phyloP scores from a whole-genome alignment of 2,888 invertebrate species.

The Lissocephala sabroskyi region DNA sequence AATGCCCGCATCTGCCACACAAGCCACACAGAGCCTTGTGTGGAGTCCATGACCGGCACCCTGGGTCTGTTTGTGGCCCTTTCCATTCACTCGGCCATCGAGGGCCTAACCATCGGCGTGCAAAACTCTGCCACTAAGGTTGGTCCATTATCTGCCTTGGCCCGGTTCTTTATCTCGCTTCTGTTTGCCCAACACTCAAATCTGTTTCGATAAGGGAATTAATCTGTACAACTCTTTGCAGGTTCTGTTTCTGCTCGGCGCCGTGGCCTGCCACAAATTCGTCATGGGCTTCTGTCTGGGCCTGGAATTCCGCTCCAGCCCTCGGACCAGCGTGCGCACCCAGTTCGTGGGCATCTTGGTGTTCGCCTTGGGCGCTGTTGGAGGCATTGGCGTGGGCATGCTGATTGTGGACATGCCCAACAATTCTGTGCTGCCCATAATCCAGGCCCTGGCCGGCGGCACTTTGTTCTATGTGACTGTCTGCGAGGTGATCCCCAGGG shows the following conservation, averaged over 20 bases:
- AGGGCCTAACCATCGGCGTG: conserved; percentile 87
- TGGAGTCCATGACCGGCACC: conserved; percentile 76
- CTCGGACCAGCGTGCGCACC: conserved; percentile 59
- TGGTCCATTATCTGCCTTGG: conserved; percentile 21
- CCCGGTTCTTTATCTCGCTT: conserved; percentile 13
- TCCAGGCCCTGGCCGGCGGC: conserved; percentile 83
- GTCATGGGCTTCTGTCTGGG: conserved; percentile 88
- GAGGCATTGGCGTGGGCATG: conserved; percentile 80
- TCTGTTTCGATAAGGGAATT: conserved; percentile 27
- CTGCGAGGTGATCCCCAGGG: conserved; percentile 83
- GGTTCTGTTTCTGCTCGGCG: conserved; percentile 79
- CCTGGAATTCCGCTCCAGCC: conserved; percentile 78
- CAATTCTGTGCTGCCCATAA: conserved; percentile 74
- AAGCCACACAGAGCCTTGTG: conserved; percentile 79
- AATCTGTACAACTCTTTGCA: conserved; percentile 63
- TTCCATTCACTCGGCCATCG: conserved; percentile 84
- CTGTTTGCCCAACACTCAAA: conserved; percentile 16
- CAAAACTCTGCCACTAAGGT: conserved; percentile 79
- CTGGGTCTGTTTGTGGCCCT: conserved; percentile 82
- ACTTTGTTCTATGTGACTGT: conserved; percentile 85
- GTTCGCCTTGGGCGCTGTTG: conserved; percentile 80
- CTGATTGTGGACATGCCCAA: conserved; percentile 75
- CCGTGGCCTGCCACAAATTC: conserved; percentile 85
- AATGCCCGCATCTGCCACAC: conserved; percentile 76
- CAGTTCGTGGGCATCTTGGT: conserved; percentile 77